Evolutionary conservation across 2,113 vertebrate genomes (phyloP), one percentile per base, ranked within the genome.

Genomic region (Heptranchias perlo): DNA sequence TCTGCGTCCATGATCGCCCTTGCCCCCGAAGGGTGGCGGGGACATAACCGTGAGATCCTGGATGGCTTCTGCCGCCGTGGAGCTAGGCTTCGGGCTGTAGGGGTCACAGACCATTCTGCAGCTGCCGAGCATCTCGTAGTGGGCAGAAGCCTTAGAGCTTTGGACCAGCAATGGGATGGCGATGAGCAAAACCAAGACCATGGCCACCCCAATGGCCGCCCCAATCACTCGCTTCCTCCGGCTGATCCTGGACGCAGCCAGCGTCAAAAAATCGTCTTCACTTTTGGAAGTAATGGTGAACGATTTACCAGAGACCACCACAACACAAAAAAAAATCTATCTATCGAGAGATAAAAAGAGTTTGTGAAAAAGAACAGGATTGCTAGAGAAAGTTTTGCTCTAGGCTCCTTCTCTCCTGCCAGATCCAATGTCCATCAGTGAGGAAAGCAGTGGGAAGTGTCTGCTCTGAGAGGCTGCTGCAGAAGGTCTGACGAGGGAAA

Each of bases 141-240:
- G 98, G 96, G 98, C 98, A 10, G 98, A 97, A 78, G 97, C 97
- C 97, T 98, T 99, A 97, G 98, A 99, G 96, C 98, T 98, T 97
- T 99, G 99, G 96, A 99, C 99, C 97, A 99, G 98, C 96, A 99
- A 97, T 61, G 99, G 99, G 97, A 99, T 99, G 97, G 99, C 98
- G 96, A 99, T 98, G 96, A 99, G 97, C 96, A 99, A 97, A 96
- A 99, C 98, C 54, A 99, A 97, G 96, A 99, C 99, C 99, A 99
- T 99, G 97, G 98, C 98, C 97, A 99, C 99, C 96, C 99, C 99
- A 96, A 99, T 97, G 96, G 98, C 99, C 62, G 98, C 99, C 61
- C 98, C 99, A 2, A 99, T 98, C 96, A 99, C 99, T 95, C 99
- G 98, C 97, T 99, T 99, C 97, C 98, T 98, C 96, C 98, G 98